Conservation (phyloP, 2,113 vertebrate species). For the Regulus satrapa region DNA sequence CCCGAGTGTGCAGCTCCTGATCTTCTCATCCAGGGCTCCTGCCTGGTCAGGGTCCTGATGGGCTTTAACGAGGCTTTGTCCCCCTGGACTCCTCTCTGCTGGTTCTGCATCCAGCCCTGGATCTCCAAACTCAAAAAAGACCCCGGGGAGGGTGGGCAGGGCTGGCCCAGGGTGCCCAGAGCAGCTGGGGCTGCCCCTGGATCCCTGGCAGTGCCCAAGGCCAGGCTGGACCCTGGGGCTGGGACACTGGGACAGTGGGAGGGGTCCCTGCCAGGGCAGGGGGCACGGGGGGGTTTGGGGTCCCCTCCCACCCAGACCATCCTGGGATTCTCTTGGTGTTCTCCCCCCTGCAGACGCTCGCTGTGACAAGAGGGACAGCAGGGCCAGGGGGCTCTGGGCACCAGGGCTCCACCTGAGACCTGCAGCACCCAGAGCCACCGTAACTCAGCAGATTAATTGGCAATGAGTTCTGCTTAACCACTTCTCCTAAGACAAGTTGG, state of each 20-base stretch:
- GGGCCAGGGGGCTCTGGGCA: not conserved
- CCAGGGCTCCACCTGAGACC: not conserved
- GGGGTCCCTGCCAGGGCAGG: not conserved
- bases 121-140: not conserved
- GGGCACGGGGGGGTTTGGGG: accelerated
- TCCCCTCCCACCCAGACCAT: accelerated
- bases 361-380: not conserved
- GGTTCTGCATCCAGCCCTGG: not conserved
- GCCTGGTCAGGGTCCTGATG: not conserved
- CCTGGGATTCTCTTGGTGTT: not conserved
- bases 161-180: not conserved
- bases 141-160: not conserved
- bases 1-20: too few relatives aligned
- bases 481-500: not conserved
- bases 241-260: not conserved
- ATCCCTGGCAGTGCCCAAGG: not conserved
- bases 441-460: not conserved
- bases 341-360: not conserved
- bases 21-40: not conserved
- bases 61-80: not conserved
- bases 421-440: not conserved
- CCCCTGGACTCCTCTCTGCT: not conserved
- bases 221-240: not conserved
- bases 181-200: not conserved
- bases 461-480: not conserved